These are phyloP conservation scores for Apistogramma diplotaenia DNA, from an alignment of 2,113 vertebrate species.

Conservation along the genomic window DNA sequence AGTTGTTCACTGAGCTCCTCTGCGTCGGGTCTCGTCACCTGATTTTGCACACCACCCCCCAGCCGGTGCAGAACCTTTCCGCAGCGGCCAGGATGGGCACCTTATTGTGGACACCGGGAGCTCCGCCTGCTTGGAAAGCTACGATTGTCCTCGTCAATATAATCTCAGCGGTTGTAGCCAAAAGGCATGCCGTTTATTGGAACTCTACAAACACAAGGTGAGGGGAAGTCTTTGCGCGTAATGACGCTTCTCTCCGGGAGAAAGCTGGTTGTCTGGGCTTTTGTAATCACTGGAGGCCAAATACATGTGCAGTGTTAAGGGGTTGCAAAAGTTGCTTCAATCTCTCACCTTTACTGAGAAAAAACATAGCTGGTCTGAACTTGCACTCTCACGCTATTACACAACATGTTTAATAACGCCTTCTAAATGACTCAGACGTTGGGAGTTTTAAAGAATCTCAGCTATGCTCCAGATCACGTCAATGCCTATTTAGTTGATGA, in stretches of 20 bases:
- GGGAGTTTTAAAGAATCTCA: slow-evolving; percentile 45
- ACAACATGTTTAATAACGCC: slow-evolving; percentile 32
- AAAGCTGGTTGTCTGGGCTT: neutral
- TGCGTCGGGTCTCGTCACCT: slow-evolving; percentile 30
- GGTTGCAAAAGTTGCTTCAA: neutral
- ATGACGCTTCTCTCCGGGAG: neutral
- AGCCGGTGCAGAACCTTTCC: slow-evolving; percentile 1
- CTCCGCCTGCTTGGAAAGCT: slow-evolving; percentile 48
- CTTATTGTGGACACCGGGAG: slow-evolving; percentile 44
- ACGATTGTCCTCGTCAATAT: slow-evolving; percentile 66
- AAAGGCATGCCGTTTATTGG: slow-evolving; percentile 78
- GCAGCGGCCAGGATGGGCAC: slow-evolving; percentile 60
- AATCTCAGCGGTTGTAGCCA: slow-evolving; percentile 59
- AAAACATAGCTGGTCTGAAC: slow-evolving; percentile 26
- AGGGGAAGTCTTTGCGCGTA: slow-evolving; percentile 6
- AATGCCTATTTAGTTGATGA: neutral
- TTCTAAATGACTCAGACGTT: slow-evolving; percentile 43
- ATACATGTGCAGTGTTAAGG: neutral
- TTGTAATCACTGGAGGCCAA: neutral
- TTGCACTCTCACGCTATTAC: slow-evolving; percentile 27
- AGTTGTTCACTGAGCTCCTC: neutral
- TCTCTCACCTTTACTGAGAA: neutral
- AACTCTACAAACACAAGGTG: slow-evolving; percentile 79
- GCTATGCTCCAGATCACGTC: slow-evolving; percentile 44
- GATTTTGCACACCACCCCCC: slow-evolving; percentile 11